Conservation (phyloP, 37 sponge, comb jelly and placozoan genomes). For the Halisarca cf. caerulea region DNA sequence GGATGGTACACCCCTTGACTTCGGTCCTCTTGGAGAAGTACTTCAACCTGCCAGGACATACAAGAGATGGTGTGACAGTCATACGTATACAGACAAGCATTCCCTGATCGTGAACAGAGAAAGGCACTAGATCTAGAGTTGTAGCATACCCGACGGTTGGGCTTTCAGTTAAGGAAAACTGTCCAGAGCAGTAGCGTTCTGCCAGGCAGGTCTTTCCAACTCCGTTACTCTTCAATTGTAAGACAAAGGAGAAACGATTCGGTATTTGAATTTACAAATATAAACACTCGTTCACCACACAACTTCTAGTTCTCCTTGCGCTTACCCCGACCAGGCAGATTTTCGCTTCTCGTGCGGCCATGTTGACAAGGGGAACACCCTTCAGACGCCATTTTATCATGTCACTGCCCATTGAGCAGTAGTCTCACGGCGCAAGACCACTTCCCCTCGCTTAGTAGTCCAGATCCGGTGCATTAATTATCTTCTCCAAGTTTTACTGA, state of each 20-base stretch:
- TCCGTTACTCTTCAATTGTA: not conserved
- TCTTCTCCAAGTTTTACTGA: too few species aligned
- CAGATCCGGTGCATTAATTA: too few species aligned
- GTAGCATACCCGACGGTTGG: conserved; percentile 11
- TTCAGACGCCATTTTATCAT: not conserved
- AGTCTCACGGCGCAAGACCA: too few species aligned
- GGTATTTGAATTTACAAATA: too few species aligned
- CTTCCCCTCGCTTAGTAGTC: too few species aligned
- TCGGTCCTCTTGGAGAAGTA: not conserved
- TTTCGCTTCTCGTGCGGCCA: conserved; percentile 17
- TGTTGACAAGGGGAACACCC: not conserved
- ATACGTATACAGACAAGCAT: too few species aligned
- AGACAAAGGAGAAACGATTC: too few species aligned
- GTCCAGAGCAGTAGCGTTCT: not conserved
- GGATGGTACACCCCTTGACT: not conserved
- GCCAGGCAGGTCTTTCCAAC: conserved; percentile 28
- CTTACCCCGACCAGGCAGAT: conserved; percentile 18
- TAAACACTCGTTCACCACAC: not conserved
- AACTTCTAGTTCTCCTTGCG: not conserved
- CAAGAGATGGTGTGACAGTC: too few species aligned
- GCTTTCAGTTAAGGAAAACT: not conserved
- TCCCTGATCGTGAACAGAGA: too few species aligned
- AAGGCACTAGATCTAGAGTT: not conserved
- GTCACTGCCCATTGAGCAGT: too few species aligned
- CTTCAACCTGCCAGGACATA: not conserved